Conservation (phyloP, 2,797 vertebrate genomes). For the Sebastes iracundus region DNA sequence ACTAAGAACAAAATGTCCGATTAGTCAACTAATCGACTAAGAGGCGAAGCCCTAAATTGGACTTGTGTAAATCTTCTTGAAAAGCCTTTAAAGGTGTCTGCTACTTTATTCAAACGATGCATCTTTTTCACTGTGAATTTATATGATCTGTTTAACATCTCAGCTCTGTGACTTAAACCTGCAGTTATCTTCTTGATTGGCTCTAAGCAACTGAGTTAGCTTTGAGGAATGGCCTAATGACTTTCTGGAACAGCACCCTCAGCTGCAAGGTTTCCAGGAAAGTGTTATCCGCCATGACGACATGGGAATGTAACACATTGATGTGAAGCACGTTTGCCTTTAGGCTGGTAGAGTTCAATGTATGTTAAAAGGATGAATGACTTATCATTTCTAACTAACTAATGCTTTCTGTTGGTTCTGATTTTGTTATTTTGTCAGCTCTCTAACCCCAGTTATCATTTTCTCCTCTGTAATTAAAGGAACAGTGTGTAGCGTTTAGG, state of each 20-base stretch:
- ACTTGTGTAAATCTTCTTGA: no score
- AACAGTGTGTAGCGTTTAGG: no score
- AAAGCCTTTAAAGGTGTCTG: neutral
- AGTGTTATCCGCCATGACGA: neutral
- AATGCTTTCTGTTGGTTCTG: neutral
- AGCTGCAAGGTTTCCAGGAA: neutral
- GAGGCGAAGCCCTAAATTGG: neutral
- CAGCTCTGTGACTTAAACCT: neutral
- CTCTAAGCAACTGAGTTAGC: neutral
- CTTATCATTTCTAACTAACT: neutral
- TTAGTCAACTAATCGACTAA: no score
- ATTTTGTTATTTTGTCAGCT: neutral
- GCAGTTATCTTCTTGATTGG: neutral
- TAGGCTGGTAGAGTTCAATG: neutral
- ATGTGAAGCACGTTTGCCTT: neutral
- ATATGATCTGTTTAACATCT: neutral
- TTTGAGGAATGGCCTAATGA: neutral
- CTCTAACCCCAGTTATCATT: neutral
- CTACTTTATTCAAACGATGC: neutral
- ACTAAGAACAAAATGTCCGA: no score
- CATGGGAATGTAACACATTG: neutral
- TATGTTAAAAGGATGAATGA: neutral
- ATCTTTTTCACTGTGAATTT: neutral
- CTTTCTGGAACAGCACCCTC: no score
- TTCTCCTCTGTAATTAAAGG: neutral